Conservation (phyloP, 2,797 vertebrate species). For the Siniperca undulata region DNA sequence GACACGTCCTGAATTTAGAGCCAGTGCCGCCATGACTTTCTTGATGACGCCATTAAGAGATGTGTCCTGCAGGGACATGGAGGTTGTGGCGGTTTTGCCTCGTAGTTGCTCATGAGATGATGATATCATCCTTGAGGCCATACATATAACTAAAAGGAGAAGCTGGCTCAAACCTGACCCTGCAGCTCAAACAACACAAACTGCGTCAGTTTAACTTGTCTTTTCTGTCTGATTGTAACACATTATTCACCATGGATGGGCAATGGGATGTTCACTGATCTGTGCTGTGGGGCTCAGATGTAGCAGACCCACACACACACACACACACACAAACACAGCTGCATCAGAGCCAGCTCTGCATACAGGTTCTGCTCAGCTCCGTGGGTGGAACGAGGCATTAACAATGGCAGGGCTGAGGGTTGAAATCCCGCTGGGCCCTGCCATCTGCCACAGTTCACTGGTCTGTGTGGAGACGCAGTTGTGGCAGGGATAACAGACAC, state of each 20-base stretch:
- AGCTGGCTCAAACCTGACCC: slow-evolving; percentile 1
- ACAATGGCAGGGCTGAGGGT: slow-evolving; percentile 67
- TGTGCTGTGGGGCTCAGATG: slow-evolving; percentile 71
- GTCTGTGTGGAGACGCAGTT: slow-evolving; percentile 45
- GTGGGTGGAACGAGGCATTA: slow-evolving; percentile 61
- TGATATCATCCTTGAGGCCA: slow-evolving; percentile 31
- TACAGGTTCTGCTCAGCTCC: slow-evolving; percentile 55
- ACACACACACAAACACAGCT: slow-evolving; percentile 41
- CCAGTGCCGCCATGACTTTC: neutral
- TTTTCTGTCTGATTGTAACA: slow-evolving; percentile 23
- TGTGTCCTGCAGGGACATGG: slow-evolving; percentile 25
- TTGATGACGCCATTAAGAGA: slow-evolving; percentile 9
- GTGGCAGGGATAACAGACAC: slow-evolving; percentile 18
- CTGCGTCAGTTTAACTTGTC: slow-evolving; percentile 17
- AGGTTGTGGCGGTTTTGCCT: slow-evolving; percentile 33
- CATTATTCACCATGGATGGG: slow-evolving; percentile 63
- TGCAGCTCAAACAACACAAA: neutral
- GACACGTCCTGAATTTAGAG: slow-evolving; percentile 28
- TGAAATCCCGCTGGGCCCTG: slow-evolving; percentile 58
- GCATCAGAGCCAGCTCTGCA: slow-evolving; percentile 41
- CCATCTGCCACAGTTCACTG: slow-evolving; percentile 63
- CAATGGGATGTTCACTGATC: slow-evolving; percentile 60
- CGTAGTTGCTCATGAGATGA: slow-evolving; percentile 23
- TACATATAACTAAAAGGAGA: neutral
- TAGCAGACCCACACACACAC: slow-evolving; percentile 18